Evolutionary conservation across 2,888 invertebrate genomes (phyloP).

Genomic region (Tillus elongatus): DNA sequence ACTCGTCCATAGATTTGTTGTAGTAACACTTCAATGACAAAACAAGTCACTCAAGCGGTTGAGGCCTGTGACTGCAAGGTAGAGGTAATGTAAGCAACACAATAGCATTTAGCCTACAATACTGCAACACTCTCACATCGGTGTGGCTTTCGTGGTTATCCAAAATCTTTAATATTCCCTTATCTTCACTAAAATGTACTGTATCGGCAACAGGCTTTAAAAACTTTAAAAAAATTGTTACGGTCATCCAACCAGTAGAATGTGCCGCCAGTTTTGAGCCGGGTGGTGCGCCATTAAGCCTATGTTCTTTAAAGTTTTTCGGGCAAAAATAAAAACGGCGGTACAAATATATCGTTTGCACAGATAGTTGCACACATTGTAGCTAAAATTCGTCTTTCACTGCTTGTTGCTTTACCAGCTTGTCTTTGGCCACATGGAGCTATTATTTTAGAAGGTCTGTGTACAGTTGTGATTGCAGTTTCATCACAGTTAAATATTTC

Average conservation of each 20-base stretch:
- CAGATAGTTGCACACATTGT: slow-evolving; percentile 19
- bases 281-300: slow-evolving; percentile 27
- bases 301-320: slow-evolving; percentile 24
- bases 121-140: slow-evolving; percentile 19
- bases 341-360: slow-evolving; percentile 28
- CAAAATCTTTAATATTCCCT: slow-evolving; percentile 20
- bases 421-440: slow-evolving; percentile 12
- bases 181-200: slow-evolving; percentile 20
- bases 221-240: slow-evolving; percentile 16
- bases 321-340: slow-evolving; percentile 32
- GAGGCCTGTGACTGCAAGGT: slow-evolving; percentile 16
- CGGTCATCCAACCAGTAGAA: slow-evolving; percentile 24
- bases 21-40: slow-evolving; percentile 21
- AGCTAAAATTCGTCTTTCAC: slow-evolving; percentile 16
- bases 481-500: slow-evolving; percentile 23
- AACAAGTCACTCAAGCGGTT: slow-evolving; percentile 27
- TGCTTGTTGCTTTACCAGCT: slow-evolving; percentile 13
- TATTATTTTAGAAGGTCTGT: slow-evolving; percentile 10
- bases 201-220: slow-evolving; percentile 16
- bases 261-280: slow-evolving; percentile 28
- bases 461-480: slow-evolving; percentile 17
- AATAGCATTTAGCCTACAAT: slow-evolving; percentile 28
- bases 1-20: slow-evolving; percentile 17
- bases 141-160: slow-evolving; percentile 21
- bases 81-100: slow-evolving; percentile 10